Conservation (phyloP, 2,113 vertebrate genomes). For the Aviceda subcristata region DNA sequence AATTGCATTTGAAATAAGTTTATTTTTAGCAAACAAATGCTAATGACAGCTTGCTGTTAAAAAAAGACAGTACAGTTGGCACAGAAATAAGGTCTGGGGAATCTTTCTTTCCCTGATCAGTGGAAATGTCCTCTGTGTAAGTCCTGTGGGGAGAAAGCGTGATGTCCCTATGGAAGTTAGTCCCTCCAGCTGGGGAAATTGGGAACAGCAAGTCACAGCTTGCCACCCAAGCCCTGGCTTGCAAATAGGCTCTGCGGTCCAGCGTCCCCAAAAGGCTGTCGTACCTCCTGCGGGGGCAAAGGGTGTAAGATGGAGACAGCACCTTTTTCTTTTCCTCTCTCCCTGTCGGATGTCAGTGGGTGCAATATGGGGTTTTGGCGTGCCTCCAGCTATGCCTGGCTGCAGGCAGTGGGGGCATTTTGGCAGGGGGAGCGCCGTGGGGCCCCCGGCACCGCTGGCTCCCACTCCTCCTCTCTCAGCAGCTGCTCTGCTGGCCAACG, state of each 20-base stretch:
- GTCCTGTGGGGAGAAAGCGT: neutral
- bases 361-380: fast-evolving
- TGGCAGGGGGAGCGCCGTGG: neutral
- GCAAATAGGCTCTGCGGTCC: neutral
- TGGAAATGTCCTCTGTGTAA: conserved; percentile 32
- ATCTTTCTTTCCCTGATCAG: conserved; percentile 32
- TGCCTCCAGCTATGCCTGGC: neutral
- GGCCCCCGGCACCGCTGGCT: fast-evolving
- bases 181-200: neutral
- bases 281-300: fast-evolving
- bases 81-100: neutral
- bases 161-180: neutral
- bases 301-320: neutral
- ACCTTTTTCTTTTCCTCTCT: neutral
- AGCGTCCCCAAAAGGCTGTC: neutral
- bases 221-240: neutral
- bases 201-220: neutral
- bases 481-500: neutral
- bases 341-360: neutral
- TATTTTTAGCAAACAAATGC: conserved; percentile 73
- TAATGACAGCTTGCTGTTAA: conserved; percentile 58
- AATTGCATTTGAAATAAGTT: conserved; percentile 64
- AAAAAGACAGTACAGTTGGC: conserved; percentile 61
- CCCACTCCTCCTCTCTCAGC: neutral
- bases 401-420: neutral